These are phyloP conservation scores for Eidolon helvum DNA, from an alignment of 2,113 vertebrate species.

Conservation along the genomic window DNA sequence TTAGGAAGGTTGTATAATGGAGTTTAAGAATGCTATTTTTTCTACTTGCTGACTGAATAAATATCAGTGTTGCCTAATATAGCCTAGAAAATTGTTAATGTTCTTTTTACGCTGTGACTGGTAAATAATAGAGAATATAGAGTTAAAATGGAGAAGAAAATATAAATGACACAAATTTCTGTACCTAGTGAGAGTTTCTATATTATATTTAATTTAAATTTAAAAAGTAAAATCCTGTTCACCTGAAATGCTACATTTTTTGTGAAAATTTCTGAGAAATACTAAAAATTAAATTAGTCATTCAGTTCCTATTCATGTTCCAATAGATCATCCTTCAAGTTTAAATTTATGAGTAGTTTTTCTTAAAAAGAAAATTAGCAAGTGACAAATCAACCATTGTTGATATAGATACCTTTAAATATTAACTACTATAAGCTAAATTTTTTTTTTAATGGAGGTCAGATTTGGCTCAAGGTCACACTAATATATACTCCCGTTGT, in stretches of 20 bases:
- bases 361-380: slow-evolving; percentile 11
- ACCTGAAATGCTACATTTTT: not conserved
- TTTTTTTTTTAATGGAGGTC: slow-evolving; percentile 1
- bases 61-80: not conserved
- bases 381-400: not conserved
- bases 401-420: slow-evolving; percentile 15
- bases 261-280: not conserved
- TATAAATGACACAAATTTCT: not conserved
- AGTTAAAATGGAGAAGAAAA: slow-evolving; percentile 6
- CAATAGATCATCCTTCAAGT: not conserved
- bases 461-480: slow-evolving; percentile 57
- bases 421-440: not conserved
- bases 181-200: not conserved
- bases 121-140: not conserved
- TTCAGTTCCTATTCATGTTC: not conserved
- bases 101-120: not conserved
- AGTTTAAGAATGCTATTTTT: not conserved
- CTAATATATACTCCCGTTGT: slow-evolving; percentile 46
- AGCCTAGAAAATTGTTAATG: slow-evolving; percentile 21
- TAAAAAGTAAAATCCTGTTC: not conserved
- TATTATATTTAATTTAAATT: slow-evolving; percentile 15
- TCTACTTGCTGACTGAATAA: not conserved
- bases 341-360: not conserved
- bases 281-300: slow-evolving; percentile 9
- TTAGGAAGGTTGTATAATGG: not conserved